These are phyloP conservation scores for Solea solea DNA, from an alignment of 2,113 vertebrate genomes.

Conservation along the genomic window DNA sequence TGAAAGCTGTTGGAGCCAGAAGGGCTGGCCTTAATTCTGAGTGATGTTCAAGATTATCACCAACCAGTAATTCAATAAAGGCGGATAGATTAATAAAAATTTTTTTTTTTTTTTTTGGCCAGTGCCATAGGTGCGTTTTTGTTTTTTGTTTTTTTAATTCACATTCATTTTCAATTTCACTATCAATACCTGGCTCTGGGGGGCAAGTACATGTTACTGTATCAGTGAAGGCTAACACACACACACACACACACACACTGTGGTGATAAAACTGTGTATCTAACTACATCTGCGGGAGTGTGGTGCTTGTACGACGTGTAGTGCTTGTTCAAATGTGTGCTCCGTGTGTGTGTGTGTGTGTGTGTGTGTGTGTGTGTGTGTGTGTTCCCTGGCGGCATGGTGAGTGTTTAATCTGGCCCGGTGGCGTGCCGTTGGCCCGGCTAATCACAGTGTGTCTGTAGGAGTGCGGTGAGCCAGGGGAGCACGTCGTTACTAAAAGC, in stretches of 20 bases:
- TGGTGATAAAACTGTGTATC: constrained; percentile 62
- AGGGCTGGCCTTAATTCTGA: constrained; percentile 71
- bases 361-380: constrained; percentile 37
- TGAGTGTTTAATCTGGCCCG: constrained; percentile 81
- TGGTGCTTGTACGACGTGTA: constrained; percentile 30
- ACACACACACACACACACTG: constrained; percentile 22
- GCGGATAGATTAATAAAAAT: constrained; percentile 49
- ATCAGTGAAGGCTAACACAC: constrained; percentile 69
- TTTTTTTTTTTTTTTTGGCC: constrained; percentile 2
- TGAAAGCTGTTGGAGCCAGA: constrained; percentile 69
- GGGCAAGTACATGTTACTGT: constrained; percentile 68
- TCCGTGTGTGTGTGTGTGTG: constrained; percentile 25
- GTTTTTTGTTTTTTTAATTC: constrained; percentile 56
- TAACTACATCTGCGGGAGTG: constrained; percentile 43
- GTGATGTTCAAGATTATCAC: constrained; percentile 69
- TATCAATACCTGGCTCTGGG: constrained; percentile 68
- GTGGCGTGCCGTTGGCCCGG: constrained; percentile 79
- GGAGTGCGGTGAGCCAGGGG: constrained; percentile 78
- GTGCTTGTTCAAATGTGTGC: constrained; percentile 41
- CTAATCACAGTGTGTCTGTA: constrained; percentile 82
- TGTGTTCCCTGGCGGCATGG: constrained; percentile 73
- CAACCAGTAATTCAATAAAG: constrained; percentile 61
- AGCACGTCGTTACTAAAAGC: constrained; percentile 79
- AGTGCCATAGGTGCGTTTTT: constrained; percentile 17
- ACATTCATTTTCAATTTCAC: constrained; percentile 44